Base-by-base conservation (phyloP, 2,888 invertebrate species). In the Lochmaea capreae region DNA sequence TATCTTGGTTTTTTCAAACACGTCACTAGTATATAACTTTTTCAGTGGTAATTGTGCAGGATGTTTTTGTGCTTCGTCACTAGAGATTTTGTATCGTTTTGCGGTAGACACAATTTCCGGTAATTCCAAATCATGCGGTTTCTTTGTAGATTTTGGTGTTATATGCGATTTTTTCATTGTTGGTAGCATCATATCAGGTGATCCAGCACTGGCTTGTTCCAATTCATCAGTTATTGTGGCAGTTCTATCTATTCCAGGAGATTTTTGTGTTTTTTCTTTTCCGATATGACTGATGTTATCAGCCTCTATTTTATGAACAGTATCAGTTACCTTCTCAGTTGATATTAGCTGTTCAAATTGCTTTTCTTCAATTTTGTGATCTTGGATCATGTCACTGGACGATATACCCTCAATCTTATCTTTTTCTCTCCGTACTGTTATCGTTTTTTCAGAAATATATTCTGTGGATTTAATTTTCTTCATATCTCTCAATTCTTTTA, bases 391-490 rank as follows among this genome's bases (percentile, higher is more conserved):
- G 0, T 57, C 11, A 11, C 11, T 22, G 14, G 54, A 10, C 3
- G 39, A 18, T 26, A 46, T 12, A 16, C 2, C 33, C 12, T 39
- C 22, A 46, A 42, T 59, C 67, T 57, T n/a, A 42, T 65, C 62
- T 54, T 52, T 54, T 22, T 66, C 18, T 58, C 52, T 66, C 39
- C 33, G 59, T 11, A 73, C 58, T 54, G 33, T 66, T 16, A 66
- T 52, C 0, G 43, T 65, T 63, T 70, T 74, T 22, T 74, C 68
- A 26, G 67, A 65, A 54, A 68, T n/a, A 4, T 43, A 11, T 62
- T 74, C 62, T 8, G 67, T 74, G 9, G 74, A 67, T 39, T 71
- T 74, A 16, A 67, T 71, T 43, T 63, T 52, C 1, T 46, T 39
- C 10, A 58, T 46, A n/a, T 43, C 67, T 42, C 54, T 67, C n/a